Base-by-base conservation (phyloP, 2,797 vertebrate genomes). In the Hyperoplus lanceolatus region DNA sequence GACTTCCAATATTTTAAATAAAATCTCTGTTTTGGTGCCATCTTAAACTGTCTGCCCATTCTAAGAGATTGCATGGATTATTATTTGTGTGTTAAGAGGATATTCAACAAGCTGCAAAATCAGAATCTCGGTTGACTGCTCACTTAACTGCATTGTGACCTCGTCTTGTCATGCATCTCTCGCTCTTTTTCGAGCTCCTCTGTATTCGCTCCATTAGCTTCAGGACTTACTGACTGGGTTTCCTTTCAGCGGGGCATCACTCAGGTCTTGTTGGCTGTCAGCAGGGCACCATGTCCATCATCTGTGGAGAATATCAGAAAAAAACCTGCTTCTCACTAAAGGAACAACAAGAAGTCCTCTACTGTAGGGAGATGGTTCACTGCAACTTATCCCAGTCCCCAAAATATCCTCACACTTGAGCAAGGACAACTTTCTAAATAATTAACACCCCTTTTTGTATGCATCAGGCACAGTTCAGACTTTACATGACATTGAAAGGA, bases 171-270 rank as follows among this genome's bases (percentile, higher is more conserved):
- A 13, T 58, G 69, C 46, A n/a, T 70, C 62, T 68, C 46, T 73
- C 38, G 58, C 10, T 36, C 39, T 59, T 13, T 21, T 54, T 42
- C 5, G 11, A 36, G 29, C 55, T 18, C 51, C 58, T 21, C 39
- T 83, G 59, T 78, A 75, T 89, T 76, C 45, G 71, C 53, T 80
- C 80, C 76, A 82, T 82, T 75, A 76, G 57, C 59, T 84, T 63
- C 50, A 69, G 70, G 81, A 81, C 67, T 66, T 60, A 73, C 8
- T 55, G 81, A 56, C 46, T 45, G 56, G 41, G 36, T 73, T 82
- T 82, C 48, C 43, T 78, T 75, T 82, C 67, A 10, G 12, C 13
- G 21, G n/a, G 41, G 59, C 64, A 85, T 85, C 72, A 79, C 81
- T 82, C 82, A 68, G 74, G 57, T 50, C 64, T 79, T 69, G 74